Evolutionary conservation across 2,888 invertebrate genomes (phyloP).

Genomic region (Psylliodes chrysocephalus): DNA sequence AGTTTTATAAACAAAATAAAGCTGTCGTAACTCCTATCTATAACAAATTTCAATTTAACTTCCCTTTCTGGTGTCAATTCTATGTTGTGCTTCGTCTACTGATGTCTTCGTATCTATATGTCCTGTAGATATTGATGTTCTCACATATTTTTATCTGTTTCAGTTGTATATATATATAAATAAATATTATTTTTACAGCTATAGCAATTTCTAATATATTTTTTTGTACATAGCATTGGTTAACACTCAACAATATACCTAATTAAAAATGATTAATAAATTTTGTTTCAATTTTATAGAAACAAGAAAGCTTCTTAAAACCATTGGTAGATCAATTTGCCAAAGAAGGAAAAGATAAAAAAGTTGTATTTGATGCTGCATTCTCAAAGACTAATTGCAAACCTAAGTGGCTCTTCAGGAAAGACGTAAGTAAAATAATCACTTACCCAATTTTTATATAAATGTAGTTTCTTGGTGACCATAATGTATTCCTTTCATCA

Average conservation of each 20-base stretch:
- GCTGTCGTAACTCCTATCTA: background rate
- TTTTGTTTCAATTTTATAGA: constrained; percentile 69
- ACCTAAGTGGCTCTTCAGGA: constrained; percentile 91
- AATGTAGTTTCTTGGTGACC: background rate
- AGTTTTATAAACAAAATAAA: constrained; percentile 7
- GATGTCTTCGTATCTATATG: constrained; percentile 38
- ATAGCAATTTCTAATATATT: constrained; percentile 52
- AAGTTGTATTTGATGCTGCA: constrained; percentile 90
- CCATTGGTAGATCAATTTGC: constrained; percentile 94
- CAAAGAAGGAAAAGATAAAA: constrained; percentile 96
- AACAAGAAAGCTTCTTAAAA: constrained; percentile 93
- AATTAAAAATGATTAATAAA: constrained; percentile 13
- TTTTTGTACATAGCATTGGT: constrained; percentile 37
- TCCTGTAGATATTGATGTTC: constrained; percentile 51
- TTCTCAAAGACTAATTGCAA: constrained; percentile 97
- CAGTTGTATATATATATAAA: constrained; percentile 44
- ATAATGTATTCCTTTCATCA: too few species aligned
- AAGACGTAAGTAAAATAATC: constrained; percentile 79
- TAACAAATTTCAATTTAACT: constrained; percentile 15
- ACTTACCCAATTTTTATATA: background rate
- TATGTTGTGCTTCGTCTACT: constrained; percentile 31
- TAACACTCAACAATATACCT: background rate
- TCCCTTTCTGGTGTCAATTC: constrained; percentile 16
- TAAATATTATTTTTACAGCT: constrained; percentile 56
- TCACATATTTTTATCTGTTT: constrained; percentile 42